Percentiles rank a stretch among this genome's conserved stretches.
phyloP scores from a whole-genome alignment of 2,888 invertebrate species.

The Pachymerium ferrugineum region DNA sequence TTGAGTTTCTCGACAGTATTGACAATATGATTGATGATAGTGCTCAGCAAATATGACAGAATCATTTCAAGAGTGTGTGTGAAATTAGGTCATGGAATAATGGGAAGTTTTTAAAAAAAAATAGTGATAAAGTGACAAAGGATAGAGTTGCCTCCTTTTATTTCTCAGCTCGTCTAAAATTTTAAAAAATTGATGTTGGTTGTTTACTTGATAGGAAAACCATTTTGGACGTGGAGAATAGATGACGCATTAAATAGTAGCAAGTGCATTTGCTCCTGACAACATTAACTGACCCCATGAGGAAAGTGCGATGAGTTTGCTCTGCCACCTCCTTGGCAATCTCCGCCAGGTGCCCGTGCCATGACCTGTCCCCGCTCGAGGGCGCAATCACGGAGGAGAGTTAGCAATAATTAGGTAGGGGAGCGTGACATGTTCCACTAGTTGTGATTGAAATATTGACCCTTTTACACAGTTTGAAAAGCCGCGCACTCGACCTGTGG shows the following conservation, averaged over 20 bases:
- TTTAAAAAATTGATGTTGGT: no score
- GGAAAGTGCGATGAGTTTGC: conserved; percentile 8
- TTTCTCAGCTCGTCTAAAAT: no score
- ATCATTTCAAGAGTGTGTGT: not conserved
- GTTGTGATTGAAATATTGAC: conserved; percentile 4
- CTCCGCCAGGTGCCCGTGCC: conserved; percentile 1
- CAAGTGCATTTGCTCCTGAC: conserved; percentile 9
- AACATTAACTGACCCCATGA: not conserved
- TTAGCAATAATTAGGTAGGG: conserved; percentile 9
- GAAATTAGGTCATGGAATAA: not conserved
- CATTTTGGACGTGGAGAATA: not conserved
- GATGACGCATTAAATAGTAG: not conserved
- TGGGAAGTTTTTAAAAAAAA: not conserved
- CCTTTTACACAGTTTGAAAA: not conserved
- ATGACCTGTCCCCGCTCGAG: not conserved
- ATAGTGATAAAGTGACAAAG: not conserved
- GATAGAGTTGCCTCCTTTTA: no score
- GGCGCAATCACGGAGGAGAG: conserved; percentile 4
- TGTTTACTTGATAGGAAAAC: no score
- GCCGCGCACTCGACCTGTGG: not conserved
- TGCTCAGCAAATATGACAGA: not conserved
- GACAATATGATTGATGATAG: not conserved
- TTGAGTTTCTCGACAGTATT: not conserved
- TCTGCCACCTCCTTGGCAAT: conserved; percentile 13
- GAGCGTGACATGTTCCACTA: not conserved